A percentile compares a stretch with the other conserved stretches of the same genome.
Conservation (phyloP, 2,888 invertebrate genomes). For the Blastobasis lacticolella region DNA sequence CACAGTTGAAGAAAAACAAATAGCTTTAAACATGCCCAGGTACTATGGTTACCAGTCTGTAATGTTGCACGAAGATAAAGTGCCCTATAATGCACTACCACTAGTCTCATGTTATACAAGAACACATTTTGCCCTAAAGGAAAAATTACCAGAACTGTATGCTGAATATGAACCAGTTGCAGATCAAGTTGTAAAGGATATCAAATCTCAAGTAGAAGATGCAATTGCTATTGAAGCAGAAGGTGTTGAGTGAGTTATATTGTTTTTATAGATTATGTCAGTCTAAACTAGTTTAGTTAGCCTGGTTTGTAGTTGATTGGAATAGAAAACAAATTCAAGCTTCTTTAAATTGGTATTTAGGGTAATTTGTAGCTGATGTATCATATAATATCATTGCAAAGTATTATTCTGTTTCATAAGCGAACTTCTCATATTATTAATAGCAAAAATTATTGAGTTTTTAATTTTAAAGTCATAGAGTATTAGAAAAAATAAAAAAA, state of each 20-base stretch:
- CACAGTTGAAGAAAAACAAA: slow-evolving; percentile 89
- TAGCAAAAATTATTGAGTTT: too few species aligned
- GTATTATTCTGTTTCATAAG: too few species aligned
- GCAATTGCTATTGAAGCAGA: slow-evolving; percentile 76
- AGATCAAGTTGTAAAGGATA: slow-evolving; percentile 57
- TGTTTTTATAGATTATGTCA: too few species aligned
- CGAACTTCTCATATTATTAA: too few species aligned
- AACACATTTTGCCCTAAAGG: slow-evolving; percentile 78
- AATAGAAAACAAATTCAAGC: too few species aligned
- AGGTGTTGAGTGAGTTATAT: slow-evolving; percentile 68
- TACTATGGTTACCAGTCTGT: slow-evolving; percentile 85
- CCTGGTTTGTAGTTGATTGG: too few species aligned
- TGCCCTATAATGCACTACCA: slow-evolving; percentile 80
- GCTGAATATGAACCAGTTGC: slow-evolving; percentile 58
- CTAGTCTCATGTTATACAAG: slow-evolving; percentile 85
- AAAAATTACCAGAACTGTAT: slow-evolving; percentile 76
- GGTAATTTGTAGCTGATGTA: too few species aligned
- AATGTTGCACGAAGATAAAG: slow-evolving; percentile 72
- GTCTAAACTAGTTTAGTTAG: too few species aligned
- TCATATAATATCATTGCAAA: too few species aligned
- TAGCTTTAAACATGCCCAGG: slow-evolving; percentile 86
- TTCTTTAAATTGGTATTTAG: too few species aligned
- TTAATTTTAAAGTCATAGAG: too few species aligned
- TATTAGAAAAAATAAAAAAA: too few species aligned
- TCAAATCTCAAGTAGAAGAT: slow-evolving; percentile 78